Evolutionary conservation across 2,113 vertebrate species (phyloP), one percentile per base, ranked within the genome.

Genomic region (Carassius carassius): DNA sequence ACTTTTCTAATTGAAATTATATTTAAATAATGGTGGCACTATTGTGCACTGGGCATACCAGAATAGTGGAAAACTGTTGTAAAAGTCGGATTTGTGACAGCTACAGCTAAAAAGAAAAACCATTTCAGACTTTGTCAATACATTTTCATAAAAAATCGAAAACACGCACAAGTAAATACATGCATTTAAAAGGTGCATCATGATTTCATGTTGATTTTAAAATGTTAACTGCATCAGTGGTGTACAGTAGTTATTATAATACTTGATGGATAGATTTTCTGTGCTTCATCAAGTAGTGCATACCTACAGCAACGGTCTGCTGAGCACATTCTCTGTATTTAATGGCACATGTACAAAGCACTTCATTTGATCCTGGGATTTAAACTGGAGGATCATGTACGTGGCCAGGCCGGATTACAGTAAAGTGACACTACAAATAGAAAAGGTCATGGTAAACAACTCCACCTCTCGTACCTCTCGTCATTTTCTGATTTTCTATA

Each of bases 361-460:
- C 81, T 82, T 85, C 60, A n/a, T 80, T 69, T 84, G 69, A 86
- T 84, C 87, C 81, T 25, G 13, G 82, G 81, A 80, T 69, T 84
- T 84, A 84, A 81, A 82, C 81, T 51, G 16, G 8, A 10, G 1
- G 1, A 14, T 77, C 86, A 85, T 85, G 74, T 73, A 56, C 74
- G 16, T 78, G 81, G 16, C 37, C 41, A 1, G 23, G 37, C 41
- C 3, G 37, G 81, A 79, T 83, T 87, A 87, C 17, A 35, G 44
- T 58, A 60, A 74, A 67, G 77, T 73, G 72, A 86, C 77, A 62
- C 87, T 63, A 77, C 81, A 69, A 85, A 79, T 86, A 85, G 69
- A 80, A 86, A 49, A 54, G 25, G 37, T 41, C 35, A 60, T 54
- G 25, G 56, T 35, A 78, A 83, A 86, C 13, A 37, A 51, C 49